A percentile compares a stretch with the other conserved stretches of the same genome.
These are phyloP conservation scores for Lordiphosa stackelbergi DNA, from an alignment of 1,140 invertebrate genomes.

Conservation along the genomic window DNA sequence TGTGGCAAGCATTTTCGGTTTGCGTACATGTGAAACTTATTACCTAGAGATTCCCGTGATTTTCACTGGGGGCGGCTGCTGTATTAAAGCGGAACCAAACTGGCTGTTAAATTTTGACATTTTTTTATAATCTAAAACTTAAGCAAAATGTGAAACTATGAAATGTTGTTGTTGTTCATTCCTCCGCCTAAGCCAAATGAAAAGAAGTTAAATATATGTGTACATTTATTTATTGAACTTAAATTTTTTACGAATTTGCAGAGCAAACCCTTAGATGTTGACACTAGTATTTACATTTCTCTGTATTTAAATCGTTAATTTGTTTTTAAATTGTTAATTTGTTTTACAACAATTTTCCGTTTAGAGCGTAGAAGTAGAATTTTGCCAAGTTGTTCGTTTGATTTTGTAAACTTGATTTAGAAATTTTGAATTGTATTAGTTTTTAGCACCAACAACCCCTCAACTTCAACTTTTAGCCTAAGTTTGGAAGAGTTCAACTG, in stretches of 20 bases:
- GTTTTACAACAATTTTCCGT: conserved; percentile 27
- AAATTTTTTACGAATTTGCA: conserved; percentile 27
- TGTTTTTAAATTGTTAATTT: conserved; percentile 41
- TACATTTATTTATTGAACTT: conserved; percentile 27
- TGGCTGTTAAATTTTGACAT: conserved; percentile 32
- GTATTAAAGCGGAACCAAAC: neutral
- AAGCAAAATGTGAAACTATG: conserved; percentile 10
- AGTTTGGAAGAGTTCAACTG: conserved; percentile 13
- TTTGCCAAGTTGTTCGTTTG: conserved; percentile 18
- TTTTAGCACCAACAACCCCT: conserved; percentile 1
- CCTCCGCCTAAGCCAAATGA: conserved; percentile 48
- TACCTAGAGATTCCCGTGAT: too few relatives aligned
- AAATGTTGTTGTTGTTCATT: conserved; percentile 35
- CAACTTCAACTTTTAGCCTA: conserved; percentile 30
- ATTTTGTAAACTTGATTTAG: conserved; percentile 44
- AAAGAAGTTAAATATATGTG: conserved; percentile 71
- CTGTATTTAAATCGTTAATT: conserved; percentile 42
- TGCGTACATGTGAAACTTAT: too few relatives aligned
- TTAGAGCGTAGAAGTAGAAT: conserved; percentile 29
- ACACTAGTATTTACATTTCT: conserved; percentile 24
- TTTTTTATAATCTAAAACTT: conserved; percentile 2
- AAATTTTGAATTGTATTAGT: conserved; percentile 33
- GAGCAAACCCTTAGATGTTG: conserved; percentile 2
- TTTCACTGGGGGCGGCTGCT: too few relatives aligned
- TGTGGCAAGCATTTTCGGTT: too few relatives aligned